Percentiles rank a stretch among this genome's conserved stretches.
Conservation (phyloP, 2,113 vertebrate genomes). For the Megaceryle maxima region DNA sequence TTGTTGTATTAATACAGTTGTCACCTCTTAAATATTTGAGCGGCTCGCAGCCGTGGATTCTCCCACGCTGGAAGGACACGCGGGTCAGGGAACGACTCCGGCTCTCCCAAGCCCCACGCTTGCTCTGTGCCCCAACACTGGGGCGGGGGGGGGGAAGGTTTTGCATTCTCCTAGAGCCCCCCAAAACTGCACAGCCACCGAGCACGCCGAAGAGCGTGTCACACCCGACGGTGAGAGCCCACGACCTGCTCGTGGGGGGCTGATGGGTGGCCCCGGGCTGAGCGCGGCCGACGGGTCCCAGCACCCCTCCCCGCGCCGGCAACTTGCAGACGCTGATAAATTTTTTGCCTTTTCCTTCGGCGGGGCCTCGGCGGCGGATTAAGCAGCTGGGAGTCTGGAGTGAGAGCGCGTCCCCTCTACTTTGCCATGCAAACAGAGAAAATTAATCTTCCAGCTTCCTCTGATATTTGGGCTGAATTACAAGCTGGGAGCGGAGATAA, state of each 20-base stretch:
- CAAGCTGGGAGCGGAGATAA: conserved; percentile 77
- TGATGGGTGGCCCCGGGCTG: not conserved
- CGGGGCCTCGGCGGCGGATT: conserved; percentile 23
- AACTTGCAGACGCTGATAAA: not conserved
- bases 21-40: conserved; percentile 44
- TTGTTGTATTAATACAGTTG: conserved; percentile 24
- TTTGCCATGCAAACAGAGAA: conserved; percentile 72
- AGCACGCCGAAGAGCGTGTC: fast-evolving
- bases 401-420: conserved; percentile 4
- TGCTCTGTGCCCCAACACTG: not conserved
- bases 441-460: conserved; percentile 73
- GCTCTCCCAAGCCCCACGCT: not conserved
- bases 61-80: not conserved
- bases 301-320: not conserved
- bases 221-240: not conserved
- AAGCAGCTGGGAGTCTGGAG: conserved; percentile 58
- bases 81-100: not conserved
- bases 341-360: not conserved
- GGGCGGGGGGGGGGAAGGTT: not conserved
- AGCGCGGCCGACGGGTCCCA: not conserved
- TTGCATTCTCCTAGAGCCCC: not conserved
- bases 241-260: fast-evolving
- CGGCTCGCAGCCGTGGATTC: fast-evolving
- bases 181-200: fast-evolving
- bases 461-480: conserved; percentile 75